phyloP scores from a whole-genome alignment of 2,797 vertebrate species.

The Girardinus metallicus region DNA sequence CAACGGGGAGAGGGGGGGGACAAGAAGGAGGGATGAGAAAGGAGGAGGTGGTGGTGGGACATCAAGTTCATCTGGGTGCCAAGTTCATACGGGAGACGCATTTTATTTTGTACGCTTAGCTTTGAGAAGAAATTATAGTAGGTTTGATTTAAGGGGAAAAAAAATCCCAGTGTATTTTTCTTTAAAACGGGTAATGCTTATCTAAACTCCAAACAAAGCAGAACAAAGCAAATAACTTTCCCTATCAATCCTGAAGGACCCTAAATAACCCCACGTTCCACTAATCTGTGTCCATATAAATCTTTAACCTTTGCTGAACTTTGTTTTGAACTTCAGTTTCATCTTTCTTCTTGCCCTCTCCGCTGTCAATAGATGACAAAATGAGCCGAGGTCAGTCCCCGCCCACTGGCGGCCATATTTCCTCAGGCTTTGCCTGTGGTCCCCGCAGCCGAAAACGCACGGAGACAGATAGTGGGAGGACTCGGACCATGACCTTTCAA shows the following conservation, averaged over 20 bases:
- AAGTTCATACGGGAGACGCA: slow-evolving; percentile 48
- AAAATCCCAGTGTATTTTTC: not conserved
- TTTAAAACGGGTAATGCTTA: not conserved
- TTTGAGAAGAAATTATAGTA: slow-evolving; percentile 19
- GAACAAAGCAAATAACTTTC: slow-evolving; percentile 6
- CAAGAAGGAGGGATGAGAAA: slow-evolving; percentile 3
- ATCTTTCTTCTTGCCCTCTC: slow-evolving; percentile 34
- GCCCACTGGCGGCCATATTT: slow-evolving; percentile 62
- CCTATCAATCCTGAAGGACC: slow-evolving; percentile 14
- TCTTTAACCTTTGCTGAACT: slow-evolving; percentile 48
- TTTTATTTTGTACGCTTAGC: slow-evolving; percentile 18
- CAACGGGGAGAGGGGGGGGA: not conserved
- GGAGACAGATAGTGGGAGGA: slow-evolving; percentile 77
- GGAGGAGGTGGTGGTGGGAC: not conserved
- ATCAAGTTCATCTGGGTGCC: slow-evolving; percentile 44
- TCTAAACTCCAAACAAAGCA: slow-evolving; percentile 9
- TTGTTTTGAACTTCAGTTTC: slow-evolving; percentile 22
- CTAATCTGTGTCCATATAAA: slow-evolving; percentile 10
- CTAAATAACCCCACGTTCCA: slow-evolving; percentile 4
- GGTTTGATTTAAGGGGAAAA: slow-evolving; percentile 23
- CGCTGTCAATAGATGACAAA: slow-evolving; percentile 54
- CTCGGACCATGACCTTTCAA: slow-evolving; percentile 66
- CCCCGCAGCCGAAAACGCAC: slow-evolving; percentile 69
- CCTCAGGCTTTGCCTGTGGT: slow-evolving; percentile 67
- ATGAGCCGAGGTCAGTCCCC: slow-evolving; percentile 54